phyloP scores from a whole-genome alignment of 1,140 invertebrate genomes.

The Episyrphus balteatus region DNA sequence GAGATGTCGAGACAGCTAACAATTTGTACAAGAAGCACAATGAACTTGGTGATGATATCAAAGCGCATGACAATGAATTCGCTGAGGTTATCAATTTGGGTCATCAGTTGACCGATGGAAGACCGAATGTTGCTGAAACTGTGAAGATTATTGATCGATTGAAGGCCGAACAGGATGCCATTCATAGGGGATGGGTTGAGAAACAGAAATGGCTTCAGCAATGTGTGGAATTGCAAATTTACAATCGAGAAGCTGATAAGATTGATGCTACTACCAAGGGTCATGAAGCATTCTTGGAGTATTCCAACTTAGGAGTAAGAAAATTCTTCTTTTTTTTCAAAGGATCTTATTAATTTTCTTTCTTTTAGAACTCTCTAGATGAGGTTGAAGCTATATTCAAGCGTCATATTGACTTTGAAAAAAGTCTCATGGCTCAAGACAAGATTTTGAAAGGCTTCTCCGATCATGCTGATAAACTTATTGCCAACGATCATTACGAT shows the following conservation, averaged over 20 bases:
- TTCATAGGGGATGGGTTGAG: conserved; percentile 65
- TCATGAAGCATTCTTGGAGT: conserved; percentile 88
- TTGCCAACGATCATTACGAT: conserved; percentile 77
- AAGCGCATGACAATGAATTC: conserved; percentile 63
- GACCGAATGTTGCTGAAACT: conserved; percentile 56
- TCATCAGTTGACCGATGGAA: conserved; percentile 56
- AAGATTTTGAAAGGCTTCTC: conserved; percentile 79
- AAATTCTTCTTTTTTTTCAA: not conserved
- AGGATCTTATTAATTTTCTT: not conserved
- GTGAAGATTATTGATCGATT: conserved; percentile 62
- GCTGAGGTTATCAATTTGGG: conserved; percentile 67
- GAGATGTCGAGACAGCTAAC: conserved; percentile 85
- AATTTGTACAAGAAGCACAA: conserved; percentile 81
- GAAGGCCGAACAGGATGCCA: conserved; percentile 60
- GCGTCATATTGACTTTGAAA: conserved; percentile 89
- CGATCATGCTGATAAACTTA: conserved; percentile 75
- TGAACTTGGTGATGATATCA: conserved; percentile 85
- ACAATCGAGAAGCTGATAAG: conserved; percentile 93
- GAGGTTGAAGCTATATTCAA: conserved; percentile 90
- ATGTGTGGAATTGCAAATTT: conserved; percentile 75
- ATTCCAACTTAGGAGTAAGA: conserved; percentile 73
- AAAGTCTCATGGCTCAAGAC: conserved; percentile 85
- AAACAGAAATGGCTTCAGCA: conserved; percentile 77
- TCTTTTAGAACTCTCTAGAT: conserved; percentile 70
- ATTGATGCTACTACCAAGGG: conserved; percentile 91